A percentile compares a stretch with the other conserved stretches of the same genome.
These are phyloP conservation scores for Heliconius congener DNA, from an alignment of 1,140 invertebrate species.

Conservation along the genomic window DNA sequence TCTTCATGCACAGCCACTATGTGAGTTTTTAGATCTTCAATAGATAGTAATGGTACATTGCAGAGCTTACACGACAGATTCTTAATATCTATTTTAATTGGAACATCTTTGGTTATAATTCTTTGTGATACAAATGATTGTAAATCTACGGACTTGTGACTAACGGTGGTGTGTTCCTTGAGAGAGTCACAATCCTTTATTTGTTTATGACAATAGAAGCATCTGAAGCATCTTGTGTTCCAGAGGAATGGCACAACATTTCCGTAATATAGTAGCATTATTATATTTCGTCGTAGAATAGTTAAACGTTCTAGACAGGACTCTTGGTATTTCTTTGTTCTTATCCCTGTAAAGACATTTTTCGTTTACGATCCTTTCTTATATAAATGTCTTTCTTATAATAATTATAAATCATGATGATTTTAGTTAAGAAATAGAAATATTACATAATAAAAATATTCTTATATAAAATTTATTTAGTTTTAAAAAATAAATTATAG, in stretches of 20 bases:
- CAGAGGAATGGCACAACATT: slow-evolving; percentile 57
- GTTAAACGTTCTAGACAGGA: slow-evolving; percentile 45
- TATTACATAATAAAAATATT: not conserved
- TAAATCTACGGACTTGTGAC: slow-evolving; percentile 47
- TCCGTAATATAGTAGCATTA: slow-evolving; percentile 50
- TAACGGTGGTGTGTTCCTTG: slow-evolving; percentile 47
- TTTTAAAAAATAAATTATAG: slow-evolving; percentile 8
- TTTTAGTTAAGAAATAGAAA: not conserved
- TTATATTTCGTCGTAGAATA: slow-evolving; percentile 50
- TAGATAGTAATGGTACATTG: slow-evolving; percentile 21
- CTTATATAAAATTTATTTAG: not conserved
- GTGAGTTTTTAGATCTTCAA: slow-evolving; percentile 52
- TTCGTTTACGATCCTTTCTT: slow-evolving; percentile 24
- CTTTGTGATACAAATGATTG: slow-evolving; percentile 47
- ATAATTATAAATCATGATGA: not conserved
- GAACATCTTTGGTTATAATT: slow-evolving; percentile 59
- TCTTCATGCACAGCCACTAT: slow-evolving; percentile 45
- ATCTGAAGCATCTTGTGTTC: slow-evolving; percentile 55
- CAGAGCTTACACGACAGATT: slow-evolving; percentile 52
- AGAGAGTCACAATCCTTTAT: slow-evolving; percentile 51
- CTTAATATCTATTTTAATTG: slow-evolving; percentile 55
- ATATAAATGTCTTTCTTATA: not conserved
- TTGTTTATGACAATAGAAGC: slow-evolving; percentile 58
- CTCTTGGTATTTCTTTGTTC: slow-evolving; percentile 40
- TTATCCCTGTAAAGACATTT: slow-evolving; percentile 55